A percentile compares a stretch with the other conserved stretches of the same genome.
These are phyloP conservation scores for Nymphalis io DNA, from an alignment of 1,140 invertebrate genomes.

Conservation along the genomic window DNA sequence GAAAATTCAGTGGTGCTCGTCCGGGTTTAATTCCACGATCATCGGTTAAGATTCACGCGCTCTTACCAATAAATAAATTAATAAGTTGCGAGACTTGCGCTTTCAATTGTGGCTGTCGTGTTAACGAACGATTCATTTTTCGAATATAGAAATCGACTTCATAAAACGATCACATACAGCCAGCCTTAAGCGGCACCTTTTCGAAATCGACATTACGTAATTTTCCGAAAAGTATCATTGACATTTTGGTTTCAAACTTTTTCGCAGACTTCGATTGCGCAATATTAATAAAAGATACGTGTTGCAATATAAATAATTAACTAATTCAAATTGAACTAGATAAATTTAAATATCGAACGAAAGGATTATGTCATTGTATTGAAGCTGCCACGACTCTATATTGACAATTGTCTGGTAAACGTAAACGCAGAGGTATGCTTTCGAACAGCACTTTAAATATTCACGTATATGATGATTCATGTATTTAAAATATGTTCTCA, in stretches of 20 bases:
- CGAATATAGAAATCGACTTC: background rate
- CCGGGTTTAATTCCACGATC: too few species aligned
- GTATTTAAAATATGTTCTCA: too few species aligned
- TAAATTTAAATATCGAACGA: conserved; percentile 6
- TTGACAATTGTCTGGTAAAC: background rate
- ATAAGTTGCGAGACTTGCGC: too few species aligned
- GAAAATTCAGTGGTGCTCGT: too few species aligned
- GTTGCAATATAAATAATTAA: conserved; percentile 7
- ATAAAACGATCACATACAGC: background rate
- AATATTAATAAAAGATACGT: background rate
- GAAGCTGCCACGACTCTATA: background rate
- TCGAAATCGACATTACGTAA: conserved; percentile 17
- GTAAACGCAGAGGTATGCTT: background rate
- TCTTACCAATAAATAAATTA: too few species aligned
- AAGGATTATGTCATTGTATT: background rate
- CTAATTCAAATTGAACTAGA: conserved; percentile 4
- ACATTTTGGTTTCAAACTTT: conserved; percentile 18
- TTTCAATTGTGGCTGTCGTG: too few species aligned
- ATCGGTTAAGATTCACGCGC: too few species aligned
- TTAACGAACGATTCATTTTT: background rate
- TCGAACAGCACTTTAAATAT: too few species aligned
- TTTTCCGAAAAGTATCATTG: conserved; percentile 21
- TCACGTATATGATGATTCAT: too few species aligned
- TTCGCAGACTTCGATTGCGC: conserved; percentile 6
- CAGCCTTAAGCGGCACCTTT: background rate